phyloP scores from a whole-genome alignment of 1,140 invertebrate species.

The Danaus plexippus region DNA sequence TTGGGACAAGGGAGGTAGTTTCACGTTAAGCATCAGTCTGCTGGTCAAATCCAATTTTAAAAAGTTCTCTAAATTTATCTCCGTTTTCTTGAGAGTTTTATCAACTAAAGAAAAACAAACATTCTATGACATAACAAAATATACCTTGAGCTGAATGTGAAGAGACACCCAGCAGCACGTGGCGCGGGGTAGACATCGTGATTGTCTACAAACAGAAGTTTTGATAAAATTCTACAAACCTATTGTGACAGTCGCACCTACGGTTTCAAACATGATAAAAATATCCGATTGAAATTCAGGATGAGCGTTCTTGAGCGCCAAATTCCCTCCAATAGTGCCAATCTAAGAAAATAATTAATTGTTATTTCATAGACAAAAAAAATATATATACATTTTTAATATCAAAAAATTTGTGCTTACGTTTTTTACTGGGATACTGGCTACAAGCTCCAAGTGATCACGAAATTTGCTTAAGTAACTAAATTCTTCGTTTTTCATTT shows the following conservation, averaged over 20 bases:
- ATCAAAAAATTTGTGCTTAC: conserved; percentile 65
- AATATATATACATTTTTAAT: background rate
- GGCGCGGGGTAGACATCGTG: too few relatives aligned
- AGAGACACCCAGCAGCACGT: too few relatives aligned
- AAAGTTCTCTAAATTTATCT: conserved; percentile 71
- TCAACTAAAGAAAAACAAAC: conserved; percentile 36
- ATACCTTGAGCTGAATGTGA: background rate
- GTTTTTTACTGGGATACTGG: conserved; percentile 81
- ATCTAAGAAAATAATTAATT: conserved; percentile 52
- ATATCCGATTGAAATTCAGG: conserved; percentile 85
- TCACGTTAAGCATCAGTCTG: conserved; percentile 76
- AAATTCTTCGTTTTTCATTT: conserved; percentile 66
- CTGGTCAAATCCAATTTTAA: conserved; percentile 74
- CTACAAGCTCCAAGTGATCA: conserved; percentile 78
- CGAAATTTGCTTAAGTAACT: conserved; percentile 65
- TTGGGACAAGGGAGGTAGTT: conserved; percentile 68
- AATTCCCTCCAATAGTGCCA: conserved; percentile 83
- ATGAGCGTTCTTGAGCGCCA: conserved; percentile 82
- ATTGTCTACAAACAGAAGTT: too few relatives aligned
- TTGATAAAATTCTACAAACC: conserved; percentile 23
- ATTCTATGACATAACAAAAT: background rate
- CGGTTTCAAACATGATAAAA: conserved; percentile 80
- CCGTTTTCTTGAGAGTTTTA: conserved; percentile 23
- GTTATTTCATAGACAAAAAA: background rate
- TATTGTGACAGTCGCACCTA: conserved; percentile 75